Evolutionary conservation across 2,888 invertebrate species (phyloP).

Genomic region (Drosophila colorata): DNA sequence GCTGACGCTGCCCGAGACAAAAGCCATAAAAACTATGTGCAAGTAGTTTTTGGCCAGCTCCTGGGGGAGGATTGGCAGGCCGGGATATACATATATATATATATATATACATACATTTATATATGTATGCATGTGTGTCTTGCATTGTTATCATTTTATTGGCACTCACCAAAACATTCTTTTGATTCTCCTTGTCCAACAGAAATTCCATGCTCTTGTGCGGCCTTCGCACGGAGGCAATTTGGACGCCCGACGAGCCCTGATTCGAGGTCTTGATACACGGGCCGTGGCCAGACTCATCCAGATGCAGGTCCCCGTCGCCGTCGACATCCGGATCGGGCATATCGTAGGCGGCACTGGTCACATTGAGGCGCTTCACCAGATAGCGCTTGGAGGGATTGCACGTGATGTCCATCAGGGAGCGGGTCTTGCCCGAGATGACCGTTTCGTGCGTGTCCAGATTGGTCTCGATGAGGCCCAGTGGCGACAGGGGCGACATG

Average conservation of each 20-base stretch:
- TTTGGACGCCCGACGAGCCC: conserved; percentile 81
- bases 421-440: conserved; percentile 88
- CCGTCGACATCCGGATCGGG: conserved; percentile 46
- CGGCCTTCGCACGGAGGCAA: conserved; percentile 86
- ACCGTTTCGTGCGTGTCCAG: conserved; percentile 91
- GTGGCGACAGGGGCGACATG: too few species aligned
- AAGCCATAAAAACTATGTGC: conserved; percentile 61
- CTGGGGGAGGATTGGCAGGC: background rate
- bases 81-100: background rate
- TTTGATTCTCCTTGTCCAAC: conserved; percentile 96
- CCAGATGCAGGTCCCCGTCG: conserved; percentile 28
- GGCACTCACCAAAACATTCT: conserved; percentile 92
- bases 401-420: conserved; percentile 88
- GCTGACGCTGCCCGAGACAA: conserved; percentile 53
- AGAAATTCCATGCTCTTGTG: conserved; percentile 98
- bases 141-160: conserved; percentile 6
- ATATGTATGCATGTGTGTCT: too few species aligned
- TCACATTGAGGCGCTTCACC: conserved; percentile 75
- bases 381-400: conserved; percentile 73
- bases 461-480: conserved; percentile 95
- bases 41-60: conserved; percentile 35
- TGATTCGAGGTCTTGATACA: conserved; percentile 72
- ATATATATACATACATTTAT: background rate
- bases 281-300: conserved; percentile 73
- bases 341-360: conserved; percentile 60